These are phyloP conservation scores for Scylla paramamosain DNA, from an alignment of 1,140 invertebrate genomes.

Conservation along the genomic window DNA sequence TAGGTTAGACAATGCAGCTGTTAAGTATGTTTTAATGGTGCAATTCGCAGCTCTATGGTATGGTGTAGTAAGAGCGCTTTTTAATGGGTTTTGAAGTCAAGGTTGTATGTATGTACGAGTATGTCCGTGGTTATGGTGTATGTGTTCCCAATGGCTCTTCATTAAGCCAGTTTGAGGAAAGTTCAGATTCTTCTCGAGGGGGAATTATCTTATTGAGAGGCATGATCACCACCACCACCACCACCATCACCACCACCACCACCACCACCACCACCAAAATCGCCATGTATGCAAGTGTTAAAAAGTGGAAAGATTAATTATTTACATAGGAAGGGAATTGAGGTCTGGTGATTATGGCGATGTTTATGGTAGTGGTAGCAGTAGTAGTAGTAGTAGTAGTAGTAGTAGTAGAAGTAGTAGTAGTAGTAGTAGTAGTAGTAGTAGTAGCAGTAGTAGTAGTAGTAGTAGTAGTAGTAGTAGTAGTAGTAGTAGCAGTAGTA, in stretches of 20 bases:
- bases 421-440: slow-evolving; percentile 18
- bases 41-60: too few relatives aligned
- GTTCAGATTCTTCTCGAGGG: too few relatives aligned
- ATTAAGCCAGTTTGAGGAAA: slow-evolving; percentile 61
- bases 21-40: too few relatives aligned
- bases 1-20: too few relatives aligned
- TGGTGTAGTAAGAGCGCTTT: too few relatives aligned
- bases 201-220: not conserved
- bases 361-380: not conserved
- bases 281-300: too few relatives aligned
- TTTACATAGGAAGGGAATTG: too few relatives aligned
- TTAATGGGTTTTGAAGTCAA: not conserved
- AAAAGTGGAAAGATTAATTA: too few relatives aligned
- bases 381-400: not conserved
- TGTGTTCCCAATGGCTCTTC: slow-evolving; percentile 37
- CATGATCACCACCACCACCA: too few relatives aligned
- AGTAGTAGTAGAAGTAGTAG: slow-evolving; percentile 15
- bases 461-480: slow-evolving; percentile 17
- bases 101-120: slow-evolving; percentile 21
- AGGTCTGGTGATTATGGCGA: too few relatives aligned
- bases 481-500: slow-evolving; percentile 10
- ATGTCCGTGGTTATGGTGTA: slow-evolving; percentile 34
- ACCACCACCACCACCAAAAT: too few relatives aligned
- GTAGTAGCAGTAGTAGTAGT: slow-evolving; percentile 8
- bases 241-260: too few relatives aligned